Evolutionary conservation across 1,140 invertebrate species (phyloP), one percentile per base, ranked within the genome.

Genomic region (Macrobrachium rosenbergii): DNA sequence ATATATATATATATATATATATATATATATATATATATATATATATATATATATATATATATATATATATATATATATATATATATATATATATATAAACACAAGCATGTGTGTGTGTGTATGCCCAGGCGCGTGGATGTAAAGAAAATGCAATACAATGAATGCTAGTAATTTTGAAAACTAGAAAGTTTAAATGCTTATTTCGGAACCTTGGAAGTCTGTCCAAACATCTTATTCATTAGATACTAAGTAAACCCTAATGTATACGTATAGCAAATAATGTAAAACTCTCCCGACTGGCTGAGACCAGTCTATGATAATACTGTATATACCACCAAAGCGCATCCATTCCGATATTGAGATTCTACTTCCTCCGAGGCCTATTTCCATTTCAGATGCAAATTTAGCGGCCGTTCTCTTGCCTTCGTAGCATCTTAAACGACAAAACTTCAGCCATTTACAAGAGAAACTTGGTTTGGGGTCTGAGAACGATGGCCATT

Each of bases 51-150:
- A 67, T 67, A 67, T 67, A 67, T 67, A 17, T 67, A 67, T 67
- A 67, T 67, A 67, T 67, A 67, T 67, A 67, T 67, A 67, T 67
- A 67, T 67, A 67, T 67, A 12, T 67, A 67, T 67, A 67, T 67
- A 14, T 17, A 67, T 67, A 67, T 17, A 67, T 67, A 28, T 67
- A 28, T 67, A 28, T 67, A 10, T 67, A 8, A 11, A 8, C 16
- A 8, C 16, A 3, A 11, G 16, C 16, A 28, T 67, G 16, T 67
- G 8, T n/a, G 6, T n/a, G 12, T 67, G 12, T 67, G 16, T 67
- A 67, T 67, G 0, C 16, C 8, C 16, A 67, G 8, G 16, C 16
- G 8, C 16, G 8, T 67, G 23, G 7, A 67, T 67, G 16, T 12
- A 67, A 37, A 37, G 28, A 3, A 37, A 37, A 2, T 37, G 28